phyloP scores from a whole-genome alignment of 1,140 invertebrate genomes.

The Zaprionus nigranus region DNA sequence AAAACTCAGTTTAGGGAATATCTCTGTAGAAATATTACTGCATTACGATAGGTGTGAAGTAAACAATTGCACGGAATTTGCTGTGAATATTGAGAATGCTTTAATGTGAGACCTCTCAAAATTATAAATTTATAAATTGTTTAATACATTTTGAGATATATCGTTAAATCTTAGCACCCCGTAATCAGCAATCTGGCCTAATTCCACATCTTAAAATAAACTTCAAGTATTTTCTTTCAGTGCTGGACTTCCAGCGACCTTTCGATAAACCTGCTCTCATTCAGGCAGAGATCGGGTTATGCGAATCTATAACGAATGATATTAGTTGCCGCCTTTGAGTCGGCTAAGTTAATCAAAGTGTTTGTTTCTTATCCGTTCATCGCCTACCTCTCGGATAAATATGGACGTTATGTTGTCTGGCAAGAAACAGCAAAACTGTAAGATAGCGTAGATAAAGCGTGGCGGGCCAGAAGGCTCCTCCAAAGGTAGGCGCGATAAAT shows the following conservation, averaged over 20 bases:
- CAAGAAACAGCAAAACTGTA: conserved; percentile 59
- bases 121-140: not conserved
- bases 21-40: not conserved
- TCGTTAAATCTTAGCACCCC: too few relatives aligned
- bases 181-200: too few relatives aligned
- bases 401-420: conserved; percentile 49
- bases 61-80: not conserved
- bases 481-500: conserved; percentile 71
- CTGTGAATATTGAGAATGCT: not conserved
- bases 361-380: conserved; percentile 29
- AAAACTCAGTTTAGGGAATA: not conserved
- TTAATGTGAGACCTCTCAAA: not conserved
- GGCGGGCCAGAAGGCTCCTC: not conserved
- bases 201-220: not conserved
- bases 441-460: conserved; percentile 54
- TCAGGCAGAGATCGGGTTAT: not conserved
- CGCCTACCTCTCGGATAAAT: conserved; percentile 63
- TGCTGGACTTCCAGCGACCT: not conserved
- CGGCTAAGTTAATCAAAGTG: conserved; percentile 7
- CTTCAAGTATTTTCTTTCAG: not conserved
- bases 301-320: conserved; percentile 1
- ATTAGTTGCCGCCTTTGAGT: not conserved
- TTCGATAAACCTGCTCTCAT: not conserved
- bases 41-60: conserved; percentile 13
- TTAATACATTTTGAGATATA: too few relatives aligned